Evolutionary conservation across 2,113 vertebrate species (phyloP).

Genomic region (Archilochus colubris): DNA sequence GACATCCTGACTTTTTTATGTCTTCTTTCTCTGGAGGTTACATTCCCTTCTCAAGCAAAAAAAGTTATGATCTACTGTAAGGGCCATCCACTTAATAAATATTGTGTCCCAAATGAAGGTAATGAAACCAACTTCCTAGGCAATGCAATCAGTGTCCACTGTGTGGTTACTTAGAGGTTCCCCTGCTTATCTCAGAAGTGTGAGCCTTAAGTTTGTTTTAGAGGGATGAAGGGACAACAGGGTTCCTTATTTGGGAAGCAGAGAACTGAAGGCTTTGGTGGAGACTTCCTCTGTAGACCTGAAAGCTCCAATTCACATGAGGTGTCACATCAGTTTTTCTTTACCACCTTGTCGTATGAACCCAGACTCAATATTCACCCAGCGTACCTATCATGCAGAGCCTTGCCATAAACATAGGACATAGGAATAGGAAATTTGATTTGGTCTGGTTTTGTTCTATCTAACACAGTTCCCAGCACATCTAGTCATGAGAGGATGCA

Average conservation of each 20-base stretch:
- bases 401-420: neutral
- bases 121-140: neutral
- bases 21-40: neutral
- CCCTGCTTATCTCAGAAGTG: neutral
- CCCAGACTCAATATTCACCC: neutral
- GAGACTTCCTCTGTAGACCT: neutral
- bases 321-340: neutral
- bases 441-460: neutral
- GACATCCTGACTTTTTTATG: neutral
- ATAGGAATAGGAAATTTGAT: neutral
- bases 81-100: too few relatives aligned
- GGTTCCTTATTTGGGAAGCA: neutral
- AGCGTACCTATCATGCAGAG: fast-evolving
- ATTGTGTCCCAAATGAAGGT: neutral
- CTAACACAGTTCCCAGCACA: neutral
- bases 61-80: neutral
- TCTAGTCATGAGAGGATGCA: neutral
- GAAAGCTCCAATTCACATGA: neutral
- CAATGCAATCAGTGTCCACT: neutral
- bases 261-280: neutral
- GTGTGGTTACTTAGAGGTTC: neutral
- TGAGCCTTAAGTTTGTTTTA: neutral
- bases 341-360: neutral
- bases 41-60: neutral
- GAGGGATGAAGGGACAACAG: neutral